Evolutionary conservation across 2,797 vertebrate species (phyloP).

Genomic region (Myotis myotis): DNA sequence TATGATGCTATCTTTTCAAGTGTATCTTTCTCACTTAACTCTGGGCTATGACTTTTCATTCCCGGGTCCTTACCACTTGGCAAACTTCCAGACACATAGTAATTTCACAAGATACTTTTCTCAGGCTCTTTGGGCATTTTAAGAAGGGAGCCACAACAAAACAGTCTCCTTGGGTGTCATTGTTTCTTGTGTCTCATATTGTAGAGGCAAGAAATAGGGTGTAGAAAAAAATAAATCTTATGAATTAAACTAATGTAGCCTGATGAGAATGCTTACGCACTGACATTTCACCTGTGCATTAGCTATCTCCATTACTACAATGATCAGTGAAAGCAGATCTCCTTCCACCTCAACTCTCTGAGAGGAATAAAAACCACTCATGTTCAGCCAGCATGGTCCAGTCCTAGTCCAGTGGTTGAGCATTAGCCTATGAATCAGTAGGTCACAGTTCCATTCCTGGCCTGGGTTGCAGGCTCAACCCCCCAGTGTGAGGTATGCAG

Average conservation of each 20-base stretch:
- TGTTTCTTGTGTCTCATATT: not conserved
- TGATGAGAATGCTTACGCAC: not conserved
- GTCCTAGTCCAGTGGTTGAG: too few species aligned
- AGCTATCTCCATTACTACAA: not conserved
- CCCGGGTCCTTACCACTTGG: not conserved
- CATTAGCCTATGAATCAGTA: too few species aligned
- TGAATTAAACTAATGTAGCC: not conserved
- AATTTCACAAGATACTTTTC: constrained; percentile 9
- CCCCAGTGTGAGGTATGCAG: too few species aligned
- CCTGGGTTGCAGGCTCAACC: too few species aligned
- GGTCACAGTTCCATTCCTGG: too few species aligned
- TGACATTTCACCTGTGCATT: not conserved
- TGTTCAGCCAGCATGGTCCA: too few species aligned
- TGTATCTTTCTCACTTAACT: not conserved
- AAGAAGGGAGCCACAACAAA: not conserved
- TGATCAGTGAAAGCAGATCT: not conserved
- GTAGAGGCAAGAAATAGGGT: not conserved
- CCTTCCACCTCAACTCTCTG: not conserved
- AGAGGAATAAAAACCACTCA: not conserved
- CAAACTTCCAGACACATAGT: not conserved
- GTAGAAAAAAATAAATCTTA: not conserved
- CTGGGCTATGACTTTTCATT: not conserved
- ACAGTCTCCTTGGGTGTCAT: not conserved
- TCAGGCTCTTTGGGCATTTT: not conserved
- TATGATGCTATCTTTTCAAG: not conserved